Evolutionary conservation across 2,797 vertebrate species (phyloP).

Genomic region (Labroides dimidiatus): DNA sequence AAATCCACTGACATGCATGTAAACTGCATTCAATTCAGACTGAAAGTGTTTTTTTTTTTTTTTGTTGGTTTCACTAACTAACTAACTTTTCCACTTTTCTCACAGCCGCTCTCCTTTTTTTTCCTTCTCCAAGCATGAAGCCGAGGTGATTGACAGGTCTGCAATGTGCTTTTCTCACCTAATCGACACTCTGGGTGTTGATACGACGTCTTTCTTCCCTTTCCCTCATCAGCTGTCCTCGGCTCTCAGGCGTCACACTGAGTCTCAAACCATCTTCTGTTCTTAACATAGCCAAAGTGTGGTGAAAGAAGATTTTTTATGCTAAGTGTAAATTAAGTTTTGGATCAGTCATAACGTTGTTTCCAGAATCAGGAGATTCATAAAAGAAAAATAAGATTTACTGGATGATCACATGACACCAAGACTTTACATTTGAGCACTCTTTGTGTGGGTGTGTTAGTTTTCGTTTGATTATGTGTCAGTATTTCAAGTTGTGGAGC

Average conservation of each 20-base stretch:
- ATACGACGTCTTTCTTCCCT: slow-evolving; percentile 38
- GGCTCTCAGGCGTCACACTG: slow-evolving; percentile 26
- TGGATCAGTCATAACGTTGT: no score
- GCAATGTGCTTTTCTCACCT: slow-evolving; percentile 66
- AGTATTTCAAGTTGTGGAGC: no score
- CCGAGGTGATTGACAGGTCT: slow-evolving; percentile 57
- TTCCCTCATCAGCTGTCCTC: slow-evolving; percentile 51
- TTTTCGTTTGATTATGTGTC: no score
- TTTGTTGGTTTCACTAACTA: neutral
- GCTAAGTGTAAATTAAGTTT: neutral
- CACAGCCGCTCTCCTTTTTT: neutral
- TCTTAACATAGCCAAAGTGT: slow-evolving; percentile 4
- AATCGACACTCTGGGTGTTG: slow-evolving; percentile 71
- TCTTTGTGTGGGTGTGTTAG: no score
- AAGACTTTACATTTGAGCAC: no score
- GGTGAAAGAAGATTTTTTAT: neutral
- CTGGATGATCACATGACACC: no score
- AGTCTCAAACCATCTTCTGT: slow-evolving; percentile 1
- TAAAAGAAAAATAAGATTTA: no score
- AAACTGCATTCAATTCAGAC: neutral
- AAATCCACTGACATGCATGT: neutral
- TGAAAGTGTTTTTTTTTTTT: neutral
- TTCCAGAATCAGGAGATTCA: no score
- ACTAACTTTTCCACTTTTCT: slow-evolving; percentile 29
- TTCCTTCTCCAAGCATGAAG: slow-evolving; percentile 4